Evolutionary conservation across 2,888 invertebrate genomes (phyloP), one percentile per base, ranked within the genome.

Genomic region (Chymomyza fuscimana): DNA sequence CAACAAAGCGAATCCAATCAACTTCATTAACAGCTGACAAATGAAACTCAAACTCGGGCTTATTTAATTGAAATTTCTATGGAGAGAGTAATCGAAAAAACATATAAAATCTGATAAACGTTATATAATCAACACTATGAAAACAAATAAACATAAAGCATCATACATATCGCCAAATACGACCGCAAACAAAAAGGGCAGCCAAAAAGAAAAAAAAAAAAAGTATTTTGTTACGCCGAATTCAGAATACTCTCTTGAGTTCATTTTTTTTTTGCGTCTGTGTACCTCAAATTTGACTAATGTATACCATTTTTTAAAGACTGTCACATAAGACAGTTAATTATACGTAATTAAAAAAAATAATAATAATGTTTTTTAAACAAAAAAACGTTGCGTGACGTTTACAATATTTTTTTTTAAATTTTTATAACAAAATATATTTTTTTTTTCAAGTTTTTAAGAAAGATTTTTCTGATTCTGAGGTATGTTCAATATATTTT

Each of bases 61-160:
- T 66, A 62, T 78, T 84, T 82, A 86, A 85, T 86, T 86, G 85
- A 84, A 83, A 77, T 78, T 76, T 70, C 12, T 46, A 0, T 46
- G 40, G 40, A 12, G 40, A 46, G 40, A 46, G 12, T 46, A 46
- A 46, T 32, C 72, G 73, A 73, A 72, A 72, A 69, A 72, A 70
- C 71, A 73, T 56, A 70, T 66, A 69, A 68, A 67, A 72, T 72
- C 76, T 73, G 84, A 83, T 81, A 75, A 46, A 77, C 67, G 71
- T 63, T 52, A 69, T 58, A 69, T 63, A 78, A 79, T 79, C 69
- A 78, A 61, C 70, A 63, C 66, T 46, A 66, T 68, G 65, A 63
- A 65, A 71, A 70, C 65, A 72, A 63, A 68, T 32, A 54, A 65
- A 64, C 52, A 63, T 56, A 54, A 54, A 46, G 7, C 40, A 12